Evolutionary conservation across 2,888 invertebrate species (phyloP).

Genomic region (Xiphydria camelus): DNA sequence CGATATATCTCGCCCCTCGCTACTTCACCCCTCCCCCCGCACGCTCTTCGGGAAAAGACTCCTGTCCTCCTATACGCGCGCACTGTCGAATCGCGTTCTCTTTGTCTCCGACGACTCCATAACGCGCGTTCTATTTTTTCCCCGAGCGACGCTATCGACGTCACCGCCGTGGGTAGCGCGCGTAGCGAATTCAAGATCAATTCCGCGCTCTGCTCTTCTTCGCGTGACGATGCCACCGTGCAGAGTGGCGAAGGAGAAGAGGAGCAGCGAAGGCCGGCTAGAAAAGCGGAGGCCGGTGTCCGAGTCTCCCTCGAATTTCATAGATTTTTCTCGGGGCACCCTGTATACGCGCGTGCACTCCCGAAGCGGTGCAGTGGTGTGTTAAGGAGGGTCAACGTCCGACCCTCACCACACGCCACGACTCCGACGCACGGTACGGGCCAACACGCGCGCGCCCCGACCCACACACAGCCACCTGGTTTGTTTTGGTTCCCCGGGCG

Average conservation of each 20-base stretch:
- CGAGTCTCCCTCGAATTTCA: slow-evolving; percentile 19
- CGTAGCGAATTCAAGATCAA: too few species aligned
- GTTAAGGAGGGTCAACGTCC: slow-evolving; percentile 56
- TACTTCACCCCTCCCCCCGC: too few species aligned
- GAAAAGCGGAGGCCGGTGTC: neutral
- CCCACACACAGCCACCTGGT: slow-evolving; percentile 40
- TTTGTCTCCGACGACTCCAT: too few species aligned
- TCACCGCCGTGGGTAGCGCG: too few species aligned
- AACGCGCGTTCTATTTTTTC: too few species aligned
- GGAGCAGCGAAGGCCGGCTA: neutral
- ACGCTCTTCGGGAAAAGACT: too few species aligned
- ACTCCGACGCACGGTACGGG: slow-evolving; percentile 44
- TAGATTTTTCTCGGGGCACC: slow-evolving; percentile 34
- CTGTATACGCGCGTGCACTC: slow-evolving; percentile 26
- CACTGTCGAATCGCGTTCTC: too few species aligned
- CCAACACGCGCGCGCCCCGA: slow-evolving; percentile 34
- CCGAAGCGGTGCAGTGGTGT: slow-evolving; percentile 30
- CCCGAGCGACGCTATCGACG: too few species aligned
- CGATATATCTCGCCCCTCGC: too few species aligned
- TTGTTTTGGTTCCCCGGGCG: slow-evolving; percentile 59
- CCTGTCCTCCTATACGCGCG: too few species aligned
- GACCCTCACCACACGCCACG: slow-evolving; percentile 56
- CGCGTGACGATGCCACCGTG: too few species aligned
- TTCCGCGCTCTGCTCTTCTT: too few species aligned
- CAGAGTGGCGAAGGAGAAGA: neutral